These are phyloP conservation scores for Dorcus parallelipipedus DNA, from an alignment of 2,888 invertebrate genomes.

Conservation along the genomic window DNA sequence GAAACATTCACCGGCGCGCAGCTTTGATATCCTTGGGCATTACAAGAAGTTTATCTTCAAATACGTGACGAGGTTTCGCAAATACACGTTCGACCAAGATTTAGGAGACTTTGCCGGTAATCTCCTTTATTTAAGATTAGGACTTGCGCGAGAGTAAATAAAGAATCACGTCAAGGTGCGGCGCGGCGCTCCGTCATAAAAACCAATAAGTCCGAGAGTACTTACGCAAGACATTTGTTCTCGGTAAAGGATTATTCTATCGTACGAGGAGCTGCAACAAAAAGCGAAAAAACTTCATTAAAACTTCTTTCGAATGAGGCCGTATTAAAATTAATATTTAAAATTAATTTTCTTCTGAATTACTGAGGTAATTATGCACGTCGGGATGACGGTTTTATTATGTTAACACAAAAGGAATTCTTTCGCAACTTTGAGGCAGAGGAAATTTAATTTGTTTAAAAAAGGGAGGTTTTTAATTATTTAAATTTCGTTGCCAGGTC, in stretches of 20 bases:
- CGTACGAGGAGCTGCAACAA: neutral
- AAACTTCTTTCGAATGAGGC: too few relatives aligned
- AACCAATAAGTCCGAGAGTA: conserved; percentile 17
- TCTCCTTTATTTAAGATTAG: conserved; percentile 34
- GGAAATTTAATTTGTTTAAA: too few relatives aligned
- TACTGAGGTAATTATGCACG: too few relatives aligned
- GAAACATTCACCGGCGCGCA: conserved; percentile 15
- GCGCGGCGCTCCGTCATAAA: conserved; percentile 12
- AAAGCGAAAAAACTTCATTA: neutral
- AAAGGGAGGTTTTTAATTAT: too few relatives aligned
- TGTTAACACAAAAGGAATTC: too few relatives aligned
- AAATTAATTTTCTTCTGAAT: too few relatives aligned
- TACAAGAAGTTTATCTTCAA: conserved; percentile 33
- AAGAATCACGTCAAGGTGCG: conserved; percentile 23
- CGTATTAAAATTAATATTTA: too few relatives aligned
- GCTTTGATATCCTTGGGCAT: conserved; percentile 27
- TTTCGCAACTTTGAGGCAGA: too few relatives aligned
- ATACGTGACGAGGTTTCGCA: conserved; percentile 26
- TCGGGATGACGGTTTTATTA: too few relatives aligned
- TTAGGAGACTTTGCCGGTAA: conserved; percentile 30
- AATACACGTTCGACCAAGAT: conserved; percentile 29
- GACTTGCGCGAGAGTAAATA: conserved; percentile 31
- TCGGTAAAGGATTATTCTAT: neutral
- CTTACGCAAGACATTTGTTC: conserved; percentile 29
- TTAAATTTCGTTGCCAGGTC: too few relatives aligned